A percentile compares a stretch with the other conserved stretches of the same genome.
These are phyloP conservation scores for Limanda limanda DNA, from an alignment of 2,113 vertebrate species.

Conservation along the genomic window DNA sequence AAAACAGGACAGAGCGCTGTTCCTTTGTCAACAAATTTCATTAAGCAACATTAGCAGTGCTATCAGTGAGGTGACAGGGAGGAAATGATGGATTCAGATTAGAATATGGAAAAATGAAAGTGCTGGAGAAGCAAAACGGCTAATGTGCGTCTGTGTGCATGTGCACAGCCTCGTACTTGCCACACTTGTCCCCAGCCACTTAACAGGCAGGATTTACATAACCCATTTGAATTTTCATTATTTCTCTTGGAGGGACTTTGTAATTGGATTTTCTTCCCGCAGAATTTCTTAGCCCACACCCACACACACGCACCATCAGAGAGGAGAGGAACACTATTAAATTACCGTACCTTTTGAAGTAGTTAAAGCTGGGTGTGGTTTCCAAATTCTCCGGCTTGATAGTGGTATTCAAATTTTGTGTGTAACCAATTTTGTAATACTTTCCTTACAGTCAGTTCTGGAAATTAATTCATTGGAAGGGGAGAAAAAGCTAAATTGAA, in stretches of 20 bases:
- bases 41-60: constrained; percentile 70
- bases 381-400: constrained; percentile 17
- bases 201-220: constrained; percentile 72
- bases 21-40: constrained; percentile 76
- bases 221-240: constrained; percentile 75
- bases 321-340: constrained; percentile 35
- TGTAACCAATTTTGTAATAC: background rate
- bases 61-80: constrained; percentile 69
- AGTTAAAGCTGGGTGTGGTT: constrained; percentile 45
- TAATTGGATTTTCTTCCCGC: constrained; percentile 64
- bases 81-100: constrained; percentile 74
- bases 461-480: background rate
- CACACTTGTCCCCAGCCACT: constrained; percentile 67
- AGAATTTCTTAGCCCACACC: constrained; percentile 24
- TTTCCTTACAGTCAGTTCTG: background rate
- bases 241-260: constrained; percentile 58
- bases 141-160: constrained; percentile 16
- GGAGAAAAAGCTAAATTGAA: background rate
- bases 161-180: constrained; percentile 55
- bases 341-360: constrained; percentile 45
- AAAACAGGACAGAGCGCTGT: constrained; percentile 42
- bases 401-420: background rate
- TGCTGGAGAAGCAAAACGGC: constrained; percentile 45
- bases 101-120: constrained; percentile 68
- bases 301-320: constrained; percentile 18